These are phyloP conservation scores for Papilio glaucus DNA, from an alignment of 1,140 invertebrate species.

Conservation along the genomic window DNA sequence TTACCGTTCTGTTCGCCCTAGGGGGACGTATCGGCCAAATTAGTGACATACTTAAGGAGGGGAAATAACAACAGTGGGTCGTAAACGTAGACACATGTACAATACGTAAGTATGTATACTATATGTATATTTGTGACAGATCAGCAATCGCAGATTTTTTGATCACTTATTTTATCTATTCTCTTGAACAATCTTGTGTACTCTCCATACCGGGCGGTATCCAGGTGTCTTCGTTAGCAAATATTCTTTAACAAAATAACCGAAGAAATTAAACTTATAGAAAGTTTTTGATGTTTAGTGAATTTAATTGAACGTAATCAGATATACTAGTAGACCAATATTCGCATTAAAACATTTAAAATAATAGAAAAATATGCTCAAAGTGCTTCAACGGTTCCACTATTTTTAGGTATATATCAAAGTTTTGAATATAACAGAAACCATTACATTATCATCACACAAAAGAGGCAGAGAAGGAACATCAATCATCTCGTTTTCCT, in stretches of 20 bases:
- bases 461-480: not conserved
- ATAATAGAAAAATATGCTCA: not conserved
- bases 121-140: not conserved
- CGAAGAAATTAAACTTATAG: too few species aligned
- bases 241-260: too few species aligned
- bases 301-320: too few species aligned
- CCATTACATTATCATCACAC: conserved; percentile 22
- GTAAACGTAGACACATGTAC: not conserved
- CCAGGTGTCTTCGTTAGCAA: too few species aligned
- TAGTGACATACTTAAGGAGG: conserved; percentile 16
- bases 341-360: not conserved
- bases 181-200: too few species aligned
- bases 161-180: too few species aligned
- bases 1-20: not conserved
- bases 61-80: conserved; percentile 1
- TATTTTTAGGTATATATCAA: not conserved
- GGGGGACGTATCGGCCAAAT: conserved; percentile 6
- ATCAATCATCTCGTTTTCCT: conserved; percentile 30
- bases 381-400: not conserved
- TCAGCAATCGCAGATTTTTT: too few species aligned
- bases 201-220: too few species aligned
- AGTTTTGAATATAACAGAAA: not conserved
- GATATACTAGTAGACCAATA: too few species aligned
- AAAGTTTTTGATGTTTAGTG: too few species aligned
- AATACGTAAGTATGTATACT: not conserved